Percentiles rank a stretch among this genome's conserved stretches.
Evolutionary conservation across 1,140 invertebrate species (phyloP).

Genomic region (Archegozetes longisetosus): DNA sequence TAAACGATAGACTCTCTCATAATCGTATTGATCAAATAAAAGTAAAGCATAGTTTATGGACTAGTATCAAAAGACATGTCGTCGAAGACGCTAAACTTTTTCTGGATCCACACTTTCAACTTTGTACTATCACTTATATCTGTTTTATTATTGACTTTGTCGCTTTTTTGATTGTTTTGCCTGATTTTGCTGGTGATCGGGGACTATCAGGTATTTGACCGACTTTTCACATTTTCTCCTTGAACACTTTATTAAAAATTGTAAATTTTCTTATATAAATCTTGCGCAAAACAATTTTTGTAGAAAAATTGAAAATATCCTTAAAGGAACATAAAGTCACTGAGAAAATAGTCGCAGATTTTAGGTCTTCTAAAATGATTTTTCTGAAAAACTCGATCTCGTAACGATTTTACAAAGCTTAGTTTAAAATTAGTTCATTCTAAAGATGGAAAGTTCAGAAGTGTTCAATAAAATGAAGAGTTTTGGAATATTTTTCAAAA

Average conservation of each 20-base stretch:
- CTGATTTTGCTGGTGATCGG: slow-evolving; percentile 7
- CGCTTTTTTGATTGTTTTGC: slow-evolving; percentile 13
- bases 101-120: background rate
- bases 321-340: too few relatives aligned
- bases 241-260: background rate
- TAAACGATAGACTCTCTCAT: background rate
- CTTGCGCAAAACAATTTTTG: too few relatives aligned
- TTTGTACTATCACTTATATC: slow-evolving; percentile 13
- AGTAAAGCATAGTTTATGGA: background rate
- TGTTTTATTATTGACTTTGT: slow-evolving; percentile 12
- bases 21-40: background rate
- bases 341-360: too few relatives aligned
- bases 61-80: slow-evolving; percentile 1
- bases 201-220: background rate
- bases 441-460: too few relatives aligned
- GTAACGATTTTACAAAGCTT: too few relatives aligned
- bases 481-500: too few relatives aligned
- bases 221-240: background rate
- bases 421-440: too few relatives aligned
- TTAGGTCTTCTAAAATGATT: too few relatives aligned
- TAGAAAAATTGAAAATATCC: too few relatives aligned
- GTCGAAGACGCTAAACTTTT: slow-evolving; percentile 3
- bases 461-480: too few relatives aligned
- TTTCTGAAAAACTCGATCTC: too few relatives aligned
- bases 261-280: too few relatives aligned